Evolutionary conservation across 2,113 vertebrate genomes (phyloP).

Genomic region (Tricholaema leucomelas): DNA sequence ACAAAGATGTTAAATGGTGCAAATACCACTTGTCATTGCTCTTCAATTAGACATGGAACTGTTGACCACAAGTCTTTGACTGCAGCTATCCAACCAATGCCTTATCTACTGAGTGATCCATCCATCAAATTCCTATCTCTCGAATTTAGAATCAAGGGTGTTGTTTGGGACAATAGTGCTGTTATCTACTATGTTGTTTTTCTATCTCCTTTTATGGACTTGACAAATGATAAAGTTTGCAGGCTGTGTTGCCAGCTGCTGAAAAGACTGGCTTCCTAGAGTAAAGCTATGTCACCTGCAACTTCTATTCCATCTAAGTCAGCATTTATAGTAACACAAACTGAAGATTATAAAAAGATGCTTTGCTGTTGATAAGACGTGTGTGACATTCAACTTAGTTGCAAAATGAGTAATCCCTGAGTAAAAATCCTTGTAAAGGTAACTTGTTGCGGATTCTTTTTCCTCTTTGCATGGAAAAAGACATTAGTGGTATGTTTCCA

Average conservation of each 20-base stretch:
- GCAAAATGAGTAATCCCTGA: not conserved
- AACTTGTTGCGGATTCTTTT: not conserved
- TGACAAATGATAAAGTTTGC: not conserved
- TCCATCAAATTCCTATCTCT: not conserved
- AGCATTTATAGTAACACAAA: not conserved
- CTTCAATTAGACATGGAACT: not conserved
- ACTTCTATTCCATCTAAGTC: not conserved
- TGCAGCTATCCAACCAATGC: not conserved
- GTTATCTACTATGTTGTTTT: not conserved
- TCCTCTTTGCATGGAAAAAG: not conserved
- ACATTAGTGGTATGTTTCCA: not conserved
- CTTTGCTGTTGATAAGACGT: not conserved
- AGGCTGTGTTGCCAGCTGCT: not conserved
- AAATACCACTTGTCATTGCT: not conserved
- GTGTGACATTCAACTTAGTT: not conserved
- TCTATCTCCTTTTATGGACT: not conserved
- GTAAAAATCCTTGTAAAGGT: not conserved
- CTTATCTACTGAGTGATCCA: not conserved
- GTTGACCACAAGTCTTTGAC: not conserved
- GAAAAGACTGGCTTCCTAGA: not conserved
- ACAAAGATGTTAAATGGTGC: not conserved
- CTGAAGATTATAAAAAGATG: not conserved
- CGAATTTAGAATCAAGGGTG: not conserved
- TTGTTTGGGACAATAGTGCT: not conserved
- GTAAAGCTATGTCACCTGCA: not conserved